Percentiles rank a stretch among this genome's conserved stretches.
Conservation (phyloP, 2,888 invertebrate species). For the Melanostoma scalare region DNA sequence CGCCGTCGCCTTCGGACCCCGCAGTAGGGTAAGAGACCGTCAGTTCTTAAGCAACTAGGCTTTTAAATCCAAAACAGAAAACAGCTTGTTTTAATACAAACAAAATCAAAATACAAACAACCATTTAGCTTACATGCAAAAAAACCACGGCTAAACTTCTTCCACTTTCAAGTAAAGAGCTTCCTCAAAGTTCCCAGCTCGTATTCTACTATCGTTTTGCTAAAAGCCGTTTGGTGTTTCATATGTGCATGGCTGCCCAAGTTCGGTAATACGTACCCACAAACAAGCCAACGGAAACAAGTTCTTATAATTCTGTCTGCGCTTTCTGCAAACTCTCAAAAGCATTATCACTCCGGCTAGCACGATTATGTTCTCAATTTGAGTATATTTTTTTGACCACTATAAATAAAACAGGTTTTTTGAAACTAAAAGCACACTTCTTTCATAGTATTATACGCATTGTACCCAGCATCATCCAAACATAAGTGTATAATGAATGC, state of each 20-base stretch:
- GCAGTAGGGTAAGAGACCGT: no score
- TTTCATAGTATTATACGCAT: neutral
- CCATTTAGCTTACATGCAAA: neutral
- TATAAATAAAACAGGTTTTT: constrained; percentile 8
- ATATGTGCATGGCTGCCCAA: no score
- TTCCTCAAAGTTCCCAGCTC: constrained; percentile 62
- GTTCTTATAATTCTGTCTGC: constrained; percentile 38
- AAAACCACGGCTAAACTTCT: constrained; percentile 9
- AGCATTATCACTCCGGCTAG: constrained; percentile 48
- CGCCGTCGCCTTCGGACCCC: no score
- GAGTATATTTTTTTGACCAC: neutral
- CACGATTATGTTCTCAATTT: constrained; percentile 7
- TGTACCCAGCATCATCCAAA: constrained; percentile 30
- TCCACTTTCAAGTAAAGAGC: constrained; percentile 36
- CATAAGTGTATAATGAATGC: neutral
- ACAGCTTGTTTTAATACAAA: neutral
- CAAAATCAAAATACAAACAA: constrained; percentile 14
- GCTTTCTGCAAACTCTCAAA: constrained; percentile 55
- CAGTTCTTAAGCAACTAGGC: no score
- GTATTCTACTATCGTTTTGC: constrained; percentile 2
- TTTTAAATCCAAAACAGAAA: neutral
- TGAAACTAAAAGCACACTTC: constrained; percentile 19
- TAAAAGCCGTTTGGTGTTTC: neutral
- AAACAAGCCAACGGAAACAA: constrained; percentile 7
- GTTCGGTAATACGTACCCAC: no score